Evolutionary conservation across 2,113 vertebrate genomes (phyloP).

Genomic region (Mobula hypostoma): DNA sequence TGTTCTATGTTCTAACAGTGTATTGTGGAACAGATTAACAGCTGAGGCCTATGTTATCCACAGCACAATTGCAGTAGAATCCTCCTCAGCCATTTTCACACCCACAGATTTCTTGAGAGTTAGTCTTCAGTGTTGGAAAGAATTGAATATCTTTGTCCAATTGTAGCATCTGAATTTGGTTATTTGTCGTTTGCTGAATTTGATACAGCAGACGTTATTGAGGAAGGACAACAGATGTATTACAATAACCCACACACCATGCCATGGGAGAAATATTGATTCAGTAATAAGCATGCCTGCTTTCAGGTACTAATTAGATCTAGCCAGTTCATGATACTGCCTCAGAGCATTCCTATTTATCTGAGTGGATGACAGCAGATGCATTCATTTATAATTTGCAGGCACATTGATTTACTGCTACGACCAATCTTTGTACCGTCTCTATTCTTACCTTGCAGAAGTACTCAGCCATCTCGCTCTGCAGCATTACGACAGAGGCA

Average conservation of each 20-base stretch:
- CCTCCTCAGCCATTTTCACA: too few species aligned
- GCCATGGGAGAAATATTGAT: background rate
- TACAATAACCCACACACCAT: background rate
- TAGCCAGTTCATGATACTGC: background rate
- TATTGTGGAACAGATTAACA: too few species aligned
- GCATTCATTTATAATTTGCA: background rate
- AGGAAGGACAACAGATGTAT: background rate
- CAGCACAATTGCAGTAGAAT: too few species aligned
- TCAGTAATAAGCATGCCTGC: background rate
- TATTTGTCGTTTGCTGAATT: too few species aligned
- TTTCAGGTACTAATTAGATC: background rate
- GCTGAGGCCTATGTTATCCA: too few species aligned
- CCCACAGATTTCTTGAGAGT: too few species aligned
- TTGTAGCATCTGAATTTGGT: too few species aligned
- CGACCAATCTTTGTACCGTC: conserved; percentile 51
- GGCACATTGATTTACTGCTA: conserved; percentile 41
- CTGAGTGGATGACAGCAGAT: background rate
- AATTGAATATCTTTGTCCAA: background rate
- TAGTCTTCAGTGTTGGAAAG: too few species aligned
- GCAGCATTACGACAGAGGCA: conserved; percentile 95
- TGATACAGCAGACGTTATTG: background rate
- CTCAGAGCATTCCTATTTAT: background rate
- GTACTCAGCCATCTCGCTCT: conserved; percentile 90
- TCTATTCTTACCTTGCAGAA: conserved; percentile 65
- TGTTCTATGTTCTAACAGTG: too few species aligned